Base-by-base conservation (phyloP, 2,113 vertebrate species). In the Gobius niger region DNA sequence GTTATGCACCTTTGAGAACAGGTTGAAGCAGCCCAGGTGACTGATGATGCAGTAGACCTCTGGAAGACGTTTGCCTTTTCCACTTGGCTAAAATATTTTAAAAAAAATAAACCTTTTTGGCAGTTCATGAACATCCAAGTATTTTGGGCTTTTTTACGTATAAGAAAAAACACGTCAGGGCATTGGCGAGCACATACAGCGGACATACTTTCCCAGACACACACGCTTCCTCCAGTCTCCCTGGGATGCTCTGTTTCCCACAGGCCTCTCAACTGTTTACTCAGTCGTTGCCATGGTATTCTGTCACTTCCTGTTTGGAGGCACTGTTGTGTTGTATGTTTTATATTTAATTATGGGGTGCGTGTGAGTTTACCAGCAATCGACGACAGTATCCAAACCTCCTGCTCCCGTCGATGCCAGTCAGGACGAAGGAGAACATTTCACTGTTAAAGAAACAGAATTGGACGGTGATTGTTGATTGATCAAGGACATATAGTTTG, bases 31-130 rank as follows among this genome's bases (percentile, higher is more conserved):
- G 60, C 96, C 95, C 5, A 96, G 92, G 52, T 94, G 94, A 84
- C 96, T 98, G 72, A 98, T 94, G 3, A 97, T 96, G 79, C 96
- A 98, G 85, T 96, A 97, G 42, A 97, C 95, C 76, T 98, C 96
- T 9, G 96, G 96, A 2, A 97, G 93, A 57, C 94, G 91, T 77
- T 94, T 94, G 52, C 95, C 95, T 89, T 95, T 96, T 77, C 96
- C 96, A 73, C 91, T 95, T 54, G 95, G 96, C 91, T 91, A 50
- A 4, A 34, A 34, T 4, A 34, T 34, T n/a, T n/a, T n/a, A n/a
- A 34, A 34, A 34, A 4, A 34, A 34, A 34, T 34, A 34, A 34
- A 34, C 1, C 13, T 42, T 16, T 6, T 41, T 63, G 24, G 5
- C 60, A 47, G 46, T 9, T 13, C 24, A 34, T 16, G 18, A 40